Evolutionary conservation across 2,888 invertebrate genomes (phyloP).

Genomic region (Deladenus siricidicola): DNA sequence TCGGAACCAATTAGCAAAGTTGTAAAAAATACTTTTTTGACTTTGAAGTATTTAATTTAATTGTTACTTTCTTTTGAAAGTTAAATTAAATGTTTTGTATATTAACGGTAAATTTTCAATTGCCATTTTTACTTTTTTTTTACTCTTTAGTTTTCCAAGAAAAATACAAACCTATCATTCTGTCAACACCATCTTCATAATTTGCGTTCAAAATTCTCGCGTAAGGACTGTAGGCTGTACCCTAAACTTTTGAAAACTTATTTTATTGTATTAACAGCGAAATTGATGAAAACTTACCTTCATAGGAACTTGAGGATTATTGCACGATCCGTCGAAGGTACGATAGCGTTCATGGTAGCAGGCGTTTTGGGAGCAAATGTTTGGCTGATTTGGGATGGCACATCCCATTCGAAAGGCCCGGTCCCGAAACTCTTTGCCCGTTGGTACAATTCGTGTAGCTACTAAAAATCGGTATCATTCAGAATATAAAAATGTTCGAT

Average conservation of each 20-base stretch:
- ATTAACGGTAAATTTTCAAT: too few species aligned
- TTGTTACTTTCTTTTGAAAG: too few species aligned
- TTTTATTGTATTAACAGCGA: background rate
- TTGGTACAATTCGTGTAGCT: conserved; percentile 21
- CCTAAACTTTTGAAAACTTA: conserved; percentile 64
- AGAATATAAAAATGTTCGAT: background rate
- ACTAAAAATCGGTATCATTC: too few species aligned
- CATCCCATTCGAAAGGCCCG: conserved; percentile 23
- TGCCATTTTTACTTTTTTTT: too few species aligned
- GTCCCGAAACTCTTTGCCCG: conserved; percentile 20
- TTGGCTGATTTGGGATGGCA: conserved; percentile 23
- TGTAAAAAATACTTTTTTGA: too few species aligned
- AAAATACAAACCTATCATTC: conserved; percentile 28
- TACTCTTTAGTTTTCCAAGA: background rate
- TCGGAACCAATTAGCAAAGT: too few species aligned
- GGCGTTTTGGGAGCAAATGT: conserved; percentile 40
- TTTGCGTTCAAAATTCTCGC: conserved; percentile 38
- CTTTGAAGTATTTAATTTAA: too few species aligned
- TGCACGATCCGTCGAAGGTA: conserved; percentile 85
- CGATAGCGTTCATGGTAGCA: conserved; percentile 62
- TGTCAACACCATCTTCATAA: conserved; percentile 49
- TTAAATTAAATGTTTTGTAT: too few species aligned
- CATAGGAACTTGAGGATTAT: conserved; percentile 64
- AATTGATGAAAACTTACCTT: conserved; percentile 15
- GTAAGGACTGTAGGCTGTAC: conserved; percentile 73